These are phyloP conservation scores for Heliothis peltigera DNA, from an alignment of 2,888 invertebrate species.

Conservation along the genomic window DNA sequence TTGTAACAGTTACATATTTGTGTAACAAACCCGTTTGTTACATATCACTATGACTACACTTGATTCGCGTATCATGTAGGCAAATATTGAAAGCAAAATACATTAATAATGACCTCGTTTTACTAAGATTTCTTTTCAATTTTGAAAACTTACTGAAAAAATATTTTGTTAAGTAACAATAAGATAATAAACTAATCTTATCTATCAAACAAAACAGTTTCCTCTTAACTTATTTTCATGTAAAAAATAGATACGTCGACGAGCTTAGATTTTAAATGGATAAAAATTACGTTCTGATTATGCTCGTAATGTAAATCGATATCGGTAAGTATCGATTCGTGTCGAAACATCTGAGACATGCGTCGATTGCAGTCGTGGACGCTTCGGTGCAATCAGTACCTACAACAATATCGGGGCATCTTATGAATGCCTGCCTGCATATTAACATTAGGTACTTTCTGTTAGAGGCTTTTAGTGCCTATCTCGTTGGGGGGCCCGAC, in stretches of 20 bases:
- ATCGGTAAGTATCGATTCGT: conserved; percentile 33
- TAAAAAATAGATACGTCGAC: not conserved
- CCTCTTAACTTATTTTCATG: too few species aligned
- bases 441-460: not conserved
- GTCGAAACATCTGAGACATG: conserved; percentile 45
- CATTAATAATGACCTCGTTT: conserved; percentile 4
- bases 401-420: conserved; percentile 31
- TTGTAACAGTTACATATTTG: conserved; percentile 37
- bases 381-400: conserved; percentile 37
- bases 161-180: too few species aligned
- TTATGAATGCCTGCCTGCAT: conserved; percentile 5
- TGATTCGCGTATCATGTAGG: conserved; percentile 18
- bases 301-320: conserved; percentile 41
- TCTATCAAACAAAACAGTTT: too few species aligned
- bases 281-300: conserved; percentile 14
- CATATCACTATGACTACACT: conserved; percentile 14
- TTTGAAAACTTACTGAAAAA: not conserved
- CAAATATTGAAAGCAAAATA: not conserved
- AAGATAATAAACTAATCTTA: too few species aligned
- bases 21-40: conserved; percentile 55
- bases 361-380: conserved; percentile 29
- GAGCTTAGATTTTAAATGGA: not conserved
- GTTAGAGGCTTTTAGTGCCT: not conserved
- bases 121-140: not conserved
- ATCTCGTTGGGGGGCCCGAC: too few species aligned